Percentiles rank a stretch among this genome's conserved stretches.
Evolutionary conservation across 1,140 invertebrate species (phyloP).

Genomic region (Trinorchestia longiramus): DNA sequence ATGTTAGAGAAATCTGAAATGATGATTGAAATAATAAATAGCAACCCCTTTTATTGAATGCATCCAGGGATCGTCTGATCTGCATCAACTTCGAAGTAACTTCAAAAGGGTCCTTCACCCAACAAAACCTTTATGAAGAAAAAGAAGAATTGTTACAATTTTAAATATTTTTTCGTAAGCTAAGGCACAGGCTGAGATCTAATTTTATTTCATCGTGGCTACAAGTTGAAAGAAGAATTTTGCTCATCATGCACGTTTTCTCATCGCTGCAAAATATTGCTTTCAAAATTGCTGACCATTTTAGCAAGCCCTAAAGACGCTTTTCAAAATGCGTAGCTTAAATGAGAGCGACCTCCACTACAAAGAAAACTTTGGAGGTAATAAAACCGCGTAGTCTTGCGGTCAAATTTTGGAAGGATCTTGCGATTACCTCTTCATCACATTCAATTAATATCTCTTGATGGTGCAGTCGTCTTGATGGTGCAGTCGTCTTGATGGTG

Average conservation of each 20-base stretch:
- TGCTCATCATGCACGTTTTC: background rate
- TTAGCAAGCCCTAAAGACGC: background rate
- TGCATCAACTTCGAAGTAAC: too few relatives aligned
- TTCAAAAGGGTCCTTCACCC: too few relatives aligned
- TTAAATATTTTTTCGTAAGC: background rate
- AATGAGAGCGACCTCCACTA: background rate
- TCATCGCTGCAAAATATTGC: background rate
- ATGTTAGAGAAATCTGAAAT: too few relatives aligned
- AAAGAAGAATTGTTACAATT: background rate
- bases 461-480: background rate
- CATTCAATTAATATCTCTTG: background rate
- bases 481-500: background rate
- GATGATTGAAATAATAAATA: too few relatives aligned
- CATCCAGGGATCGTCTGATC: too few relatives aligned
- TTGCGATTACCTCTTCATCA: constrained; percentile 14
- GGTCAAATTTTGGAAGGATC: background rate
- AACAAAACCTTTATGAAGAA: background rate
- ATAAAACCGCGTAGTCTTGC: constrained; percentile 7
- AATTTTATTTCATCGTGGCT: background rate
- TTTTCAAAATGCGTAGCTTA: background rate
- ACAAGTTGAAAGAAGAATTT: background rate
- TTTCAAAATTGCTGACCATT: background rate
- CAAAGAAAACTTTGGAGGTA: background rate
- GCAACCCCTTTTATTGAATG: too few relatives aligned
- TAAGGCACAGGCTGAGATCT: background rate